phyloP scores from a whole-genome alignment of 2,797 vertebrate species.

The Sebastes oblongus region DNA sequence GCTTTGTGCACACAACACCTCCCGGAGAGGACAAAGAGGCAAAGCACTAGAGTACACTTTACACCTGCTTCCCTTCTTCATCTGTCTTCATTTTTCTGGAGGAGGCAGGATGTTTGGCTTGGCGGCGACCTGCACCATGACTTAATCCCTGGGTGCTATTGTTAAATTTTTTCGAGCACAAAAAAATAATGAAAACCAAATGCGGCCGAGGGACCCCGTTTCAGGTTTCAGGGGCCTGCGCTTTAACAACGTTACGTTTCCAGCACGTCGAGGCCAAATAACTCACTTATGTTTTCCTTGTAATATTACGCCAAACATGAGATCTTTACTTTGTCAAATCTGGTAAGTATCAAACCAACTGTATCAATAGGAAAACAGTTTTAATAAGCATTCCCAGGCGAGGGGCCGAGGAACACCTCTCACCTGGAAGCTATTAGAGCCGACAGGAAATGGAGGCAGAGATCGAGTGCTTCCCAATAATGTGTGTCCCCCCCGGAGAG shows the following conservation, averaged over 20 bases:
- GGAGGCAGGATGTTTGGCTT: conserved; percentile 84
- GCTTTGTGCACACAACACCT: conserved; percentile 45
- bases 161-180: conserved; percentile 67
- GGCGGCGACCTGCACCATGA: conserved; percentile 76
- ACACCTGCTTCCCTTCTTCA: conserved; percentile 82
- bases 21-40: conserved; percentile 38
- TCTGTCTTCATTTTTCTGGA: conserved; percentile 75
- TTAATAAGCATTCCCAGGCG: conserved; percentile 80
- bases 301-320: conserved; percentile 84
- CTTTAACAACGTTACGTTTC: conserved; percentile 78
- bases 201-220: conserved; percentile 54
- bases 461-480: conserved; percentile 79
- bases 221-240: conserved; percentile 73
- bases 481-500: conserved; percentile 65
- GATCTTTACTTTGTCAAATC: conserved; percentile 83
- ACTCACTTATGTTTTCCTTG: conserved; percentile 80
- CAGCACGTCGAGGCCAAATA: conserved; percentile 76
- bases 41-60: conserved; percentile 58
- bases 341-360: conserved; percentile 81
- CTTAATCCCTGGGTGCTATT: conserved; percentile 84
- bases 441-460: conserved; percentile 79
- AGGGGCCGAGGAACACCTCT: conserved; percentile 69
- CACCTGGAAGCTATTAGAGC: conserved; percentile 82
- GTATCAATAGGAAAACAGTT: conserved; percentile 80
- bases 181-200: conserved; percentile 85